phyloP scores from a whole-genome alignment of 2,113 vertebrate species.

The Muntiacus muntjak region DNA sequence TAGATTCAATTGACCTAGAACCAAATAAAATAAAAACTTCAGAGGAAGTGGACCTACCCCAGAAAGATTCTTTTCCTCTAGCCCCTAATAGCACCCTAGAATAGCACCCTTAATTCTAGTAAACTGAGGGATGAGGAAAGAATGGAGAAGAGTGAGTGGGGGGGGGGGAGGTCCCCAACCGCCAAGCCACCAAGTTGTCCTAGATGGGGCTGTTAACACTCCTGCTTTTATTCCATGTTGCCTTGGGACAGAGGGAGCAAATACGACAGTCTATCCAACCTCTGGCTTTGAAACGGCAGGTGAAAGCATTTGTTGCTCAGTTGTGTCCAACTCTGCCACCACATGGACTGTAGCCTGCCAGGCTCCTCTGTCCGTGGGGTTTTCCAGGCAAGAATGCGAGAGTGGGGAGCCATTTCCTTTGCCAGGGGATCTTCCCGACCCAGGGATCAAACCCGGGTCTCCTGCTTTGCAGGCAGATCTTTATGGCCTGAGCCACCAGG shows the following conservation, averaged over 20 bases:
- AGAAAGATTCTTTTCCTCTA: not conserved
- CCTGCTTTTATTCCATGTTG: fast-evolving
- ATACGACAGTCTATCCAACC: fast-evolving
- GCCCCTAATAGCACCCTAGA: not conserved
- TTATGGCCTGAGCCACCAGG: not conserved
- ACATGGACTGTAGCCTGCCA: not conserved
- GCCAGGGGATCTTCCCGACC: not conserved
- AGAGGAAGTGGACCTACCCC: not conserved
- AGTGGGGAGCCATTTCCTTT: not conserved
- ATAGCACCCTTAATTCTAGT: not conserved
- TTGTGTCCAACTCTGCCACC: not conserved
- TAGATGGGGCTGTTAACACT: fast-evolving
- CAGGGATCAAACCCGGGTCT: not conserved
- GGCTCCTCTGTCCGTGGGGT: not conserved
- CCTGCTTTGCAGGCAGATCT: not conserved
- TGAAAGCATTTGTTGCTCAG: not conserved
- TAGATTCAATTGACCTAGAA: not conserved
- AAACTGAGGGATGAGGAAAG: not conserved
- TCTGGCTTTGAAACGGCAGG: not conserved
- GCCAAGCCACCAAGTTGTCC: too few relatives aligned
- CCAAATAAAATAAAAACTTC: not conserved
- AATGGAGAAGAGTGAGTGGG: not conserved
- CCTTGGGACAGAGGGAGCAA: not conserved
- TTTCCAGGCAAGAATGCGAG: not conserved
- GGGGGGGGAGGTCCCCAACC: fast-evolving